A percentile compares a stretch with the other conserved stretches of the same genome.
These are phyloP conservation scores for Caracal caracal DNA, from an alignment of 2,113 vertebrate genomes.

Conservation along the genomic window DNA sequence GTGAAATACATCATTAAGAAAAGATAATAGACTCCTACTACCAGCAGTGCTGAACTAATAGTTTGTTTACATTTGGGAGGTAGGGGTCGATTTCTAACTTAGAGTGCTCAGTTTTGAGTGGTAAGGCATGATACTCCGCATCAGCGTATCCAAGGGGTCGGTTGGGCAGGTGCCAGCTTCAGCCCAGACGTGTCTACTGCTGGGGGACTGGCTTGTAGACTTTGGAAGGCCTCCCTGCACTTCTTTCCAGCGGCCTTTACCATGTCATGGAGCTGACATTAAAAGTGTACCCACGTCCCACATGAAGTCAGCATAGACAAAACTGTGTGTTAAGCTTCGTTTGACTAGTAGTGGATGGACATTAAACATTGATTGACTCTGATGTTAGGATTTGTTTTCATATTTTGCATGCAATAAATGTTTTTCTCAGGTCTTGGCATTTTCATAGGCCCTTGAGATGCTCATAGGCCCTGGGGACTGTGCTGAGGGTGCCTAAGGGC, in stretches of 20 bases:
- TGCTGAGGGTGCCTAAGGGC: background rate
- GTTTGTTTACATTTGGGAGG: background rate
- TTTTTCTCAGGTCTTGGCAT: background rate
- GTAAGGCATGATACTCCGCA: background rate
- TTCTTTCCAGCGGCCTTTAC: background rate
- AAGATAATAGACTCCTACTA: background rate
- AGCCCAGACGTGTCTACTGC: background rate
- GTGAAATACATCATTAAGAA: background rate
- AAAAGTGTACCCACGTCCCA: background rate
- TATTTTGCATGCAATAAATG: background rate
- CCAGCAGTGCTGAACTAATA: background rate
- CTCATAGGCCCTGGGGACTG: background rate
- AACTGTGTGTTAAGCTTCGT: background rate
- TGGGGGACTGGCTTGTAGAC: background rate
- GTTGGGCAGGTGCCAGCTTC: background rate
- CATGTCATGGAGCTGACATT: background rate
- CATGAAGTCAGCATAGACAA: background rate
- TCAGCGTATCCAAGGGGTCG: fast-evolving
- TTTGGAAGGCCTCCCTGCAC: background rate
- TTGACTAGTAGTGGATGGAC: background rate
- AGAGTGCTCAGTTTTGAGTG: background rate
- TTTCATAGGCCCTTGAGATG: background rate
- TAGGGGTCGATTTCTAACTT: background rate
- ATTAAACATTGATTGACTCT: background rate
- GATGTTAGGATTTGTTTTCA: background rate